phyloP scores from a whole-genome alignment of 2,888 invertebrate genomes.

The Caenorhabditis becei region DNA sequence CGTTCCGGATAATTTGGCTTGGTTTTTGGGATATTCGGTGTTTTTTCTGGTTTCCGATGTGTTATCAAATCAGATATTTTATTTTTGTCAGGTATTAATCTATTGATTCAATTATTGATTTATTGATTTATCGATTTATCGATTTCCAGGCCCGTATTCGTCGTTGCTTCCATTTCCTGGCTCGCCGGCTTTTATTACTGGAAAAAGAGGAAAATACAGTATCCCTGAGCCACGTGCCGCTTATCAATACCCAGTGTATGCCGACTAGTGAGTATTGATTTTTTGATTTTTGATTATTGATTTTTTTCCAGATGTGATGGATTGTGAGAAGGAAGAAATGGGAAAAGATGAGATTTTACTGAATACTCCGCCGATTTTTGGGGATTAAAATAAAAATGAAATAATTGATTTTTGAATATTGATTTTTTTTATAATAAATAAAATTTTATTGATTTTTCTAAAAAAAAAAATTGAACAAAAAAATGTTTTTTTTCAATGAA shows the following conservation, averaged over 20 bases:
- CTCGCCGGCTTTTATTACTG: conserved; percentile 23
- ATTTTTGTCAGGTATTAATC: conserved; percentile 35
- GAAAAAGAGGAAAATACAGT: conserved; percentile 12
- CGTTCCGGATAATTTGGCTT: conserved; percentile 19
- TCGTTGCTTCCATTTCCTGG: conserved; percentile 13
- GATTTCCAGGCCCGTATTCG: conserved; percentile 42
- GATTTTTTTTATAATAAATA: background rate
- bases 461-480: background rate
- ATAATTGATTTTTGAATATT: background rate
- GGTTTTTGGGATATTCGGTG: conserved; percentile 27
- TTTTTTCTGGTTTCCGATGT: conserved; percentile 51
- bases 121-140: background rate
- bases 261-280: conserved; percentile 34
- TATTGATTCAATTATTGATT: background rate
- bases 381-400: too few relatives aligned
- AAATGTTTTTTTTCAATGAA: too few relatives aligned
- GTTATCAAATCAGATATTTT: conserved; percentile 50
- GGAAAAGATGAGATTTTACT: conserved; percentile 40
- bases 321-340: conserved; percentile 45
- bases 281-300: background rate
- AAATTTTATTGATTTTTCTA: background rate
- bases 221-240: conserved; percentile 35
- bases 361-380: background rate
- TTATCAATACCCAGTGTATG: conserved; percentile 56
- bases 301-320: conserved; percentile 45